Percentiles rank a stretch among this genome's conserved stretches.
Evolutionary conservation across 2,888 invertebrate species (phyloP).

Genomic region (Dolomedes plantarius): DNA sequence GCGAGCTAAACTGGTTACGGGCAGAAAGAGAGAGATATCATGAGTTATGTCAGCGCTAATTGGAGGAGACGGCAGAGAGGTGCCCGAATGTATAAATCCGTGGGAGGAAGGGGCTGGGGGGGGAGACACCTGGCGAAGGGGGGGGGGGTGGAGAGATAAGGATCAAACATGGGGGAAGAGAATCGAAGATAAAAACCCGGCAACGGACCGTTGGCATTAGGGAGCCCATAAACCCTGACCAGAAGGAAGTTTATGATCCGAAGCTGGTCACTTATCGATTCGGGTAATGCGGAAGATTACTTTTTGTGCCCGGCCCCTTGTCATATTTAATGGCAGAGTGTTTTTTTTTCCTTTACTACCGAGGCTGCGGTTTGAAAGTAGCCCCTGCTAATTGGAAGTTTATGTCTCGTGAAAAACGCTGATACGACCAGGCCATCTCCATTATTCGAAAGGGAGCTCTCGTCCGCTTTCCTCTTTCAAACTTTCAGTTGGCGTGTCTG

Average conservation of each 20-base stretch:
- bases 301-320: slow-evolving; percentile 38
- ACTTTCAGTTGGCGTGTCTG: no score
- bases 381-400: slow-evolving; percentile 62
- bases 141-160: slow-evolving; percentile 35
- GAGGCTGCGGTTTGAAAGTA: slow-evolving; percentile 10
- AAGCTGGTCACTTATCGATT: slow-evolving; percentile 64
- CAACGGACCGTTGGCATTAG: no score
- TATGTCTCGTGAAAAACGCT: slow-evolving; percentile 68
- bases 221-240: slow-evolving; percentile 64
- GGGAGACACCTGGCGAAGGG: slow-evolving; percentile 55
- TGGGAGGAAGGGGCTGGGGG: slow-evolving; percentile 32
- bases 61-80: slow-evolving; percentile 62
- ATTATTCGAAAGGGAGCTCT: no score
- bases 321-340: slow-evolving; percentile 61
- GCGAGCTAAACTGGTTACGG: slow-evolving; percentile 5
- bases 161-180: slow-evolving; percentile 20
- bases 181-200: no score
- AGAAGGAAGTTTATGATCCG: slow-evolving; percentile 57
- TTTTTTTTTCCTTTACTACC: not conserved
- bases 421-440: slow-evolving; percentile 10
- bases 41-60: slow-evolving; percentile 72
- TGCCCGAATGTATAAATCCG: slow-evolving; percentile 63
- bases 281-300: slow-evolving; percentile 52
- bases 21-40: slow-evolving; percentile 61
- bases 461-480: no score